Base-by-base conservation (phyloP, 2,113 vertebrate genomes). In the Scopus umbretta region DNA sequence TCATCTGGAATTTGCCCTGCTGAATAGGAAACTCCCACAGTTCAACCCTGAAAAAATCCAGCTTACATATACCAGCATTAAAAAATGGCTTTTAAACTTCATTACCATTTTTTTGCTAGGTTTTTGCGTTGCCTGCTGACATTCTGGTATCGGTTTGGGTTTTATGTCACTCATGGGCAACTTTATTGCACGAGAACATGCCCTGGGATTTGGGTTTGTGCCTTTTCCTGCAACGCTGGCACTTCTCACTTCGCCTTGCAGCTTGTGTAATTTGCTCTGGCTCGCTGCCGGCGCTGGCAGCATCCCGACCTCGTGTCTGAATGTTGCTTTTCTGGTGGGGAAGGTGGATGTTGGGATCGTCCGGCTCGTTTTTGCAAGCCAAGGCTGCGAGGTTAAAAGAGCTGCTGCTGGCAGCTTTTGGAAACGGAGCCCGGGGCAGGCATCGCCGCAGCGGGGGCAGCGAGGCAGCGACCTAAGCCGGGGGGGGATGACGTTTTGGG, bases 301-400 rank as follows among this genome's bases (percentile, higher is more conserved):
- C 11, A 3, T 5, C 42, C 56, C 6, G 1, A 7, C 36, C 23
- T n/a, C 1, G 1, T 11, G 50, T 5, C 47, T 6, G 23, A 7
- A 4, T 2, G 5, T 2, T 4, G 29, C 22, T 2, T 21, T 59
- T 36, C 63, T 8, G 62, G 5, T 13, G 36, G 36, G 20, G 36
- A 32, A 52, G 32, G 56, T 13, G 30, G 21, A 14, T 7, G 10
- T 32, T 16, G 27, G 40, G 11, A 13, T 25, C 9, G 1, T 5
- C 45, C 22, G 0, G 14, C 43, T 40, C 10, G 4, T 17, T 32
- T 27, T n/a, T 26, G 21, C 13, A 23, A 42, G 62, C 32, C n/a
- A 27, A 16, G 45, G 55, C 32, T 21, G 45, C 5, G 9, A 19
- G 13, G 16, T 10, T 16, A 4, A n/a, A 19, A 18, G 10, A 12